phyloP scores from a whole-genome alignment of 2,888 invertebrate genomes.

The Limenitis camilla region DNA sequence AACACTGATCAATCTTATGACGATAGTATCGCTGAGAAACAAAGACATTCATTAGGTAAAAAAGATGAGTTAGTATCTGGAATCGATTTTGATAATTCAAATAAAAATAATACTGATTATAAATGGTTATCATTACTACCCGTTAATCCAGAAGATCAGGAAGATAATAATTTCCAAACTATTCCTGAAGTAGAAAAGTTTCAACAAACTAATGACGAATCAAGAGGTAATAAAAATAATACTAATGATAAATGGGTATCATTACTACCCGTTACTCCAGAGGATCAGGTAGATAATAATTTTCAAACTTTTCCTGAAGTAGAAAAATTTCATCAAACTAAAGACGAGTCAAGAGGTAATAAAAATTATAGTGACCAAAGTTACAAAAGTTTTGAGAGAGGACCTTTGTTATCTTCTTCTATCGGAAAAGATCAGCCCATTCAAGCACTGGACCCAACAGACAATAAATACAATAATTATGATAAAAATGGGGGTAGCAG shows the following conservation, averaged over 20 bases:
- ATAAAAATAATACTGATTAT: not conserved
- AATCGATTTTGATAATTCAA: not conserved
- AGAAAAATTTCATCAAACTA: not conserved
- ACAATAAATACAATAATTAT: not conserved
- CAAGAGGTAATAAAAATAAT: not conserved
- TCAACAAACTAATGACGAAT: not conserved
- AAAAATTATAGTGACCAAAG: not conserved
- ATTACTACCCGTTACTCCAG: not conserved
- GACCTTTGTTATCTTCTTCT: constrained; percentile 2
- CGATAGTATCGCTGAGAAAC: not conserved
- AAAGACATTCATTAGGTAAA: constrained; percentile 6
- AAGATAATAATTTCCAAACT: not conserved
- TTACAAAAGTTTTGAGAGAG: constrained; percentile 6
- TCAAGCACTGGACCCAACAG: not conserved
- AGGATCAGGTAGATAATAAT: too few species aligned
- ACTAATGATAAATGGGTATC: not conserved
- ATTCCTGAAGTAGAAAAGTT: not conserved
- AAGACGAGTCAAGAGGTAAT: not conserved
- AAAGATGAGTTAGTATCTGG: not conserved
- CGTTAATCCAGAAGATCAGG: not conserved
- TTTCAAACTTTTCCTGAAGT: not conserved
- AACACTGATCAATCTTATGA: constrained; percentile 15
- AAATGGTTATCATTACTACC: constrained; percentile 15
- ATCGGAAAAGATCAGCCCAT: not conserved
- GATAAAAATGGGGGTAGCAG: not conserved